These are phyloP conservation scores for Morelia viridis DNA, from an alignment of 2,797 vertebrate genomes.

Conservation along the genomic window DNA sequence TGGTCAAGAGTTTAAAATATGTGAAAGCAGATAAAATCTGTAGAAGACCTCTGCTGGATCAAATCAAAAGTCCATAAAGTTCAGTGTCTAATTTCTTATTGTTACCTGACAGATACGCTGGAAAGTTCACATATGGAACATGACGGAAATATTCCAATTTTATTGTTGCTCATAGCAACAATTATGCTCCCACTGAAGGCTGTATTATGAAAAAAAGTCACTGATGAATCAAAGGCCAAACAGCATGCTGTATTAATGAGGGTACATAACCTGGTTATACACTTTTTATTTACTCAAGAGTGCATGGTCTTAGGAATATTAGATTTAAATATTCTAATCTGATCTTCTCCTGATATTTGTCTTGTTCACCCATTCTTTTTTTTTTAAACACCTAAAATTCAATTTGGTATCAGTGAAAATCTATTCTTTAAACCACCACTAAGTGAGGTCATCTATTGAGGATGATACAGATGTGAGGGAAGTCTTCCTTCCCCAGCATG, in stretches of 20 bases:
- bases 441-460: neutral
- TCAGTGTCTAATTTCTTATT: neutral
- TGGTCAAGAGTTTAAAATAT: neutral
- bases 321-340: neutral
- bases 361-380: neutral
- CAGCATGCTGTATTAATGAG: neutral
- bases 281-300: neutral
- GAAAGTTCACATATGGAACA: neutral
- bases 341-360: neutral
- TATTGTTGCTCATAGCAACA: neutral
- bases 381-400: neutral
- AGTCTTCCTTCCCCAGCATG: neutral
- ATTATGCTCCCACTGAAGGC: neutral
- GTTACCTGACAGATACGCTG: neutral
- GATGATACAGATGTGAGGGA: no score
- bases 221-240: neutral
- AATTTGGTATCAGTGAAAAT: neutral
- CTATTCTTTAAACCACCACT: neutral
- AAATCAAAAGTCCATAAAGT: neutral
- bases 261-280: neutral
- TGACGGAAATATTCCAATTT: neutral
- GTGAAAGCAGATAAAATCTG: neutral
- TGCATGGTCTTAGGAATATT: no score
- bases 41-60: neutral
- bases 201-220: neutral